Evolutionary conservation across 2,113 vertebrate genomes (phyloP).

Genomic region (Psilopsiagon aurifrons): DNA sequence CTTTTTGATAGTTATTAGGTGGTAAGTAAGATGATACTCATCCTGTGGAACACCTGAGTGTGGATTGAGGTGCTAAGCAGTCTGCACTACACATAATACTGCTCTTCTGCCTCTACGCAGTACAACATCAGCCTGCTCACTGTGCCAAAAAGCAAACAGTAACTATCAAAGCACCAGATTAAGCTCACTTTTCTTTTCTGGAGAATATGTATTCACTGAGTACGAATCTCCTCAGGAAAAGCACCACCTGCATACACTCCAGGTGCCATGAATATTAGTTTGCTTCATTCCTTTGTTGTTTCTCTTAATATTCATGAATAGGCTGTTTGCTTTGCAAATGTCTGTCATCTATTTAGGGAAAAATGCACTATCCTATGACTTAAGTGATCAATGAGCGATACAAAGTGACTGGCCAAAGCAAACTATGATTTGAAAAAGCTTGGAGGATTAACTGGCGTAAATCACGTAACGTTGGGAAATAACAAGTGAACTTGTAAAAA

Average conservation of each 20-base stretch:
- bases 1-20: neutral
- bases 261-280: neutral
- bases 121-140: neutral
- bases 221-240: neutral
- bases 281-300: neutral
- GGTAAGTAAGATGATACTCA: neutral
- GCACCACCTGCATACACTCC: neutral
- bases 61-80: neutral
- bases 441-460: neutral
- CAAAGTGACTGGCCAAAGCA: neutral
- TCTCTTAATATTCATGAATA: neutral
- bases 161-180: neutral
- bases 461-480: neutral
- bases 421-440: neutral
- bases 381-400: neutral
- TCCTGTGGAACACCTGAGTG: neutral
- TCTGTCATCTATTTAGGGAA: neutral
- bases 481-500: neutral
- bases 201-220: neutral
- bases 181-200: neutral
- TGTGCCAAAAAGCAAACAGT: neutral
- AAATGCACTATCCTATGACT: neutral
- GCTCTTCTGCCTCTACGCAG: neutral
- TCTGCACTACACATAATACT: neutral
- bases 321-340: neutral